Evolutionary conservation across 2,113 vertebrate species (phyloP), one percentile per base, ranked within the genome.

Genomic region (Azemiops feae): DNA sequence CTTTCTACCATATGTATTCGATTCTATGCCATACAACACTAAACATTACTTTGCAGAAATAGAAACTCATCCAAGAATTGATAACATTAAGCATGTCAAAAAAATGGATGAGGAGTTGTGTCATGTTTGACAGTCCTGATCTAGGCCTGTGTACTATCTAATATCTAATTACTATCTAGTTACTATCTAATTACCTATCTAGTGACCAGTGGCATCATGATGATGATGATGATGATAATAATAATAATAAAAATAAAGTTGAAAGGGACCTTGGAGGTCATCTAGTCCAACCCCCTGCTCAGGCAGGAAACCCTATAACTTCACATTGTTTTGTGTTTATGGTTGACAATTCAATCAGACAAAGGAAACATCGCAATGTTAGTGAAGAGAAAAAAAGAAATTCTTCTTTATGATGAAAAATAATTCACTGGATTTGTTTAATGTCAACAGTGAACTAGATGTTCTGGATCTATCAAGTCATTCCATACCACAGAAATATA

Each of bases 291-390:
- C n/a, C n/a, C n/a, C n/a, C n/a, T n/a, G n/a, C n/a, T n/a, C n/a
- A n/a, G n/a, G n/a, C n/a, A n/a, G n/a, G n/a, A n/a, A n/a, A n/a
- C n/a, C n/a, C 92, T 85, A 57, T 89, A n/a, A 89, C 27, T 89
- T 54, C 30, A 89, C 64, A 57, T 89, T 92, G 88, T 55, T 89
- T 85, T 55, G 39, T 85, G 87, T 85, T 89, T 92, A 89, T 89
- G 39, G 50, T 39, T 92, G 60, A 55, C 87, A 89, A 81, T 89
- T 92, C 50, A 54, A 23, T 53, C 91, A 92, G 50, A 88, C 39
- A 20, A 52, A 92, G 52, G 34, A 74, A 92, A 60, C 23, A 89
- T 57, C 5, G 10, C 47, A 74, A 69, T 88, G 30, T 50, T 50
- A 74, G 53, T 88, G n/a, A 23, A 52, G 22, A 81, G 4, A 30